These are phyloP conservation scores for Rhinoderma darwinii DNA, from an alignment of 2,113 vertebrate genomes.

Conservation along the genomic window DNA sequence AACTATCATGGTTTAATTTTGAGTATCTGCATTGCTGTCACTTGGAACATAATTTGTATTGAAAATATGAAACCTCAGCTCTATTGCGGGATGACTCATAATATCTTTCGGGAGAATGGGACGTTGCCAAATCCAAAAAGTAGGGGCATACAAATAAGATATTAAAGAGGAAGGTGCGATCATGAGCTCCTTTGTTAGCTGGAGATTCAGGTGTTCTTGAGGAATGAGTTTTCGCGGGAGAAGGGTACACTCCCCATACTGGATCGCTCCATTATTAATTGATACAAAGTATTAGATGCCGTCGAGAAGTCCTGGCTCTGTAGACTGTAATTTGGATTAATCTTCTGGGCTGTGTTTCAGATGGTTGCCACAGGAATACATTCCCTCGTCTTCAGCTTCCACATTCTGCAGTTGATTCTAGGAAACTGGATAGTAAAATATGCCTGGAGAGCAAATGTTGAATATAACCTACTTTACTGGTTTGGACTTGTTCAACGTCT, in stretches of 20 bases:
- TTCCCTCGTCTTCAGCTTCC: constrained; percentile 21
- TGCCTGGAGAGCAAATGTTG: constrained; percentile 47
- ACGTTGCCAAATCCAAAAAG: constrained; percentile 5
- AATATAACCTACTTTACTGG: constrained; percentile 39
- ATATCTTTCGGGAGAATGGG: background rate
- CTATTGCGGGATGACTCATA: background rate
- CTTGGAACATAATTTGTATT: background rate
- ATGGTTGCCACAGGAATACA: constrained; percentile 37
- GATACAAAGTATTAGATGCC: background rate
- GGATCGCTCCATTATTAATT: background rate
- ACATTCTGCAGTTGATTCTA: constrained; percentile 29
- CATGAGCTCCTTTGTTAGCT: constrained; percentile 15
- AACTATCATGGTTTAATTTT: background rate
- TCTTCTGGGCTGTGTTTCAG: constrained; percentile 36
- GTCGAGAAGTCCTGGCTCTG: background rate
- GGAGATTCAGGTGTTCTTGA: constrained; percentile 23
- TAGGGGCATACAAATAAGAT: constrained; percentile 28
- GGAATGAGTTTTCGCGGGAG: background rate
- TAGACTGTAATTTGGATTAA: constrained; percentile 19
- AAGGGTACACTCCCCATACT: background rate
- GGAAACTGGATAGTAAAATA: constrained; percentile 45
- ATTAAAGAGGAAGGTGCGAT: background rate
- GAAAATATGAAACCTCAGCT: constrained; percentile 27
- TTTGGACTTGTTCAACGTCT: constrained; percentile 37
- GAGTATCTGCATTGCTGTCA: background rate